Conservation (phyloP, 2,888 invertebrate genomes). For the Boloria selene region DNA sequence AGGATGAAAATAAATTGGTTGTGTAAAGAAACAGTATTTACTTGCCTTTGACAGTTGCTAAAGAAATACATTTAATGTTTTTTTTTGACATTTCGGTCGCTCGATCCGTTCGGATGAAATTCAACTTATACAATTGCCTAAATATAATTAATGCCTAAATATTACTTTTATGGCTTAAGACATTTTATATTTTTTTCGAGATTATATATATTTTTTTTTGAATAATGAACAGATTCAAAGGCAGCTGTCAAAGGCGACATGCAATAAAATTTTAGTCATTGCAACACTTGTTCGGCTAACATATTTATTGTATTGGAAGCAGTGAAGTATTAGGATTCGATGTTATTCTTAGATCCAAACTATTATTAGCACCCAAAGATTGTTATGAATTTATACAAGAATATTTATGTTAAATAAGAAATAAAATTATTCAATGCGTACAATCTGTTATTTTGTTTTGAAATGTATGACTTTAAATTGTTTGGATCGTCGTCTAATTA, state of each 20-base stretch:
- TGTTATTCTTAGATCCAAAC: conserved; percentile 65
- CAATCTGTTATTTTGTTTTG: conserved; percentile 48
- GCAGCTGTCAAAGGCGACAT: conserved; percentile 28
- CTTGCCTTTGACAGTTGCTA: conserved; percentile 29
- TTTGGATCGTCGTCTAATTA: conserved; percentile 38
- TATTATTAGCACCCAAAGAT: conserved; percentile 80
- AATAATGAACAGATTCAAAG: too few relatives aligned
- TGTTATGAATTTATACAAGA: conserved; percentile 82
- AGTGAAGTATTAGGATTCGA: conserved; percentile 54
- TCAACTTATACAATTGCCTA: too few relatives aligned
- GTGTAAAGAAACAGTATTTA: conserved; percentile 18
- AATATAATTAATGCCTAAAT: neutral
- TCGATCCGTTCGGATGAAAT: neutral
- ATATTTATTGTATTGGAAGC: conserved; percentile 51
- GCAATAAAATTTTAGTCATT: conserved; percentile 69
- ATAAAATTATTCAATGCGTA: conserved; percentile 73
- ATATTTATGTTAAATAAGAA: conserved; percentile 82
- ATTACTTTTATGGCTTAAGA: neutral
- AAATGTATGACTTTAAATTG: conserved; percentile 61
- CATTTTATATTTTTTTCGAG: neutral
- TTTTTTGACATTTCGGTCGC: neutral
- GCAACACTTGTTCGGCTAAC: conserved; percentile 51
- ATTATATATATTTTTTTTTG: conserved; percentile 8
- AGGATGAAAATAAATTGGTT: conserved; percentile 1
- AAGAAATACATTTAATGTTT: neutral